Percentiles rank a stretch among this genome's conserved stretches.
Conservation (phyloP, 2,888 invertebrate species). For the Sesamia inferens region DNA sequence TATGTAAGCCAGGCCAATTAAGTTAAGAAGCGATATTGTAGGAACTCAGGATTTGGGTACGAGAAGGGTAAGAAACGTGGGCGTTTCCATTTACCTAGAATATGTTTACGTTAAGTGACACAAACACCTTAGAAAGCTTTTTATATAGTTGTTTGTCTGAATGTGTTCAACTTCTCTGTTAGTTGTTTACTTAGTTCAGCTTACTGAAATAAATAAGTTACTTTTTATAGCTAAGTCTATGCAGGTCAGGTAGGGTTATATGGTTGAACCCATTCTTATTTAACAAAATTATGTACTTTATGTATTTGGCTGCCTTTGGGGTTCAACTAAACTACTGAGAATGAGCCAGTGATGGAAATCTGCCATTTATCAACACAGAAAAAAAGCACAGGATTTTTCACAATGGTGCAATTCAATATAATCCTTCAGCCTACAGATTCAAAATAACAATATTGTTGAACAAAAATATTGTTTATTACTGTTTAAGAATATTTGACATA, state of each 20-base stretch:
- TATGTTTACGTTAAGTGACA: conserved; percentile 43
- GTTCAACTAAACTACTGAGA: background rate
- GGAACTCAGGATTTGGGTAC: conserved; percentile 17
- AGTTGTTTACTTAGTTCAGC: conserved; percentile 15
- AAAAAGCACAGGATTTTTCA: background rate
- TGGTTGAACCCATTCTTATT: background rate
- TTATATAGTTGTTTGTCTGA: conserved; percentile 16
- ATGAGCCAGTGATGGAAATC: background rate
- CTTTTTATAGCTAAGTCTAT: conserved; percentile 1
- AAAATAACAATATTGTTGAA: too few relatives aligned
- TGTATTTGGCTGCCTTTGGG: background rate
- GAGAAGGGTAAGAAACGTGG: conserved; percentile 31
- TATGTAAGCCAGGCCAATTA: conserved; percentile 34
- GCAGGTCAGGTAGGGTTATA: background rate
- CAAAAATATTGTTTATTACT: background rate
- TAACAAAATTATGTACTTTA: too few relatives aligned
- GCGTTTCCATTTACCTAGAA: conserved; percentile 27
- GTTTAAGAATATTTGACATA: background rate
- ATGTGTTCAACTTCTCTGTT: conserved; percentile 7
- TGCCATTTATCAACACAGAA: background rate
- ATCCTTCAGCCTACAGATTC: background rate
- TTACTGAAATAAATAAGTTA: conserved; percentile 26
- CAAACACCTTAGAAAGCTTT: conserved; percentile 35
- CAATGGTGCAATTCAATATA: conserved; percentile 16
- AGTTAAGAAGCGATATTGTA: conserved; percentile 24